A percentile compares a stretch with the other conserved stretches of the same genome.
phyloP scores from a whole-genome alignment of 2,888 invertebrate species.

The Aplocera efformata region DNA sequence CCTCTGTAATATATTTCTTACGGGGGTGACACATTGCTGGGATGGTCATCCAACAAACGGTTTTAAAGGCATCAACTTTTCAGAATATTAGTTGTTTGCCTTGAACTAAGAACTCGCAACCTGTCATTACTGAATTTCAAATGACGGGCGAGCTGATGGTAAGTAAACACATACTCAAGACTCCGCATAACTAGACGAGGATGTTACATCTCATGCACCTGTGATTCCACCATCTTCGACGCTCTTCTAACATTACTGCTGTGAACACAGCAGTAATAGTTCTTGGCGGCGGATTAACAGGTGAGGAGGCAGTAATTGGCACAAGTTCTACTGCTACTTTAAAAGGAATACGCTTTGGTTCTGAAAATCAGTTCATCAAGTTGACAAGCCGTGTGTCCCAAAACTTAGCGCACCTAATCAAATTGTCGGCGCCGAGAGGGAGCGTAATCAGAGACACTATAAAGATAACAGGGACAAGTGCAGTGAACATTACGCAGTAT shows the following conservation, averaged over 20 bases:
- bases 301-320: too few relatives aligned
- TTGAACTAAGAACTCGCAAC: too few relatives aligned
- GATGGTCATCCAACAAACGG: neutral
- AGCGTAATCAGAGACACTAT: constrained; percentile 42
- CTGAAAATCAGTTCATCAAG: constrained; percentile 4
- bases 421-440: constrained; percentile 39
- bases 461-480: constrained; percentile 43
- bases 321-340: too few relatives aligned
- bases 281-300: too few relatives aligned
- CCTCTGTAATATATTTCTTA: constrained; percentile 23
- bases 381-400: constrained; percentile 18
- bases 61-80: neutral
- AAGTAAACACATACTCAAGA: too few relatives aligned
- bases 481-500: constrained; percentile 39
- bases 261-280: too few relatives aligned
- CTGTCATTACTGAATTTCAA: too few relatives aligned
- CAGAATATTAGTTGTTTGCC: neutral
- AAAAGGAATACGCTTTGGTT: neutral
- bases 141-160: too few relatives aligned
- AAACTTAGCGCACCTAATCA: constrained; percentile 41
- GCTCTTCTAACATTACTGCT: too few relatives aligned
- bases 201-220: too few relatives aligned
- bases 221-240: too few relatives aligned
- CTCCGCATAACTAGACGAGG: too few relatives aligned
- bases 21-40: constrained; percentile 15